Conservation (phyloP, 2,113 vertebrate genomes). For the Aegotheles bennettii region DNA sequence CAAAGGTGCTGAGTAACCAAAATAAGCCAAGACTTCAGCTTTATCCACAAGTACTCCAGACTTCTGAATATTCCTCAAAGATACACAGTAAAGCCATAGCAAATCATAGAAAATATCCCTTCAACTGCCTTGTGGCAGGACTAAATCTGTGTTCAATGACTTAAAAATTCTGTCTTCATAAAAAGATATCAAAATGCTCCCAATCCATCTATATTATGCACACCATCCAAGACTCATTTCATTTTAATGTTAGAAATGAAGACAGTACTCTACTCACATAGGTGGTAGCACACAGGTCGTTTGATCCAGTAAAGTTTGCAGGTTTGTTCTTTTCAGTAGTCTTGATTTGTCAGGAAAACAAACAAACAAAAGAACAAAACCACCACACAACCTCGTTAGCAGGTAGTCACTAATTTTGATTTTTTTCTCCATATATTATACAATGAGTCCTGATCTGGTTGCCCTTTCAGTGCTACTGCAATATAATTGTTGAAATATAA, state of each 20-base stretch:
- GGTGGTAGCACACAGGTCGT: not conserved
- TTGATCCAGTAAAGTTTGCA: not conserved
- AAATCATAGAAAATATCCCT: not conserved
- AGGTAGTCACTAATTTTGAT: not conserved
- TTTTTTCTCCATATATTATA: not conserved
- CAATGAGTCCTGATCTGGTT: not conserved
- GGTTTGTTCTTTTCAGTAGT: not conserved
- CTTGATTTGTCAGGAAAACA: not conserved
- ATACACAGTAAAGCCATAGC: not conserved
- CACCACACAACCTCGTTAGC: not conserved
- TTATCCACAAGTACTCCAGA: not conserved
- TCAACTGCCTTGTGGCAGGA: not conserved
- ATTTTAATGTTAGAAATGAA: not conserved
- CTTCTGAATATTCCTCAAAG: not conserved
- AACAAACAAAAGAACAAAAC: not conserved
- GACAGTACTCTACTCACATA: constrained; percentile 5
- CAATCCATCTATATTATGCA: not conserved
- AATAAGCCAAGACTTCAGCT: not conserved
- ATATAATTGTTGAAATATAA: not conserved
- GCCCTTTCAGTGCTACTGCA: not conserved
- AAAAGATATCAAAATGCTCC: not conserved
- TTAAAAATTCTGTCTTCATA: too few species aligned
- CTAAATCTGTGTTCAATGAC: not conserved
- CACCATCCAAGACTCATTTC: not conserved
- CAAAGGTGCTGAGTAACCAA: not conserved